Base-by-base conservation (phyloP, 2,797 vertebrate genomes). In the Odontamblyopus lacepedii region DNA sequence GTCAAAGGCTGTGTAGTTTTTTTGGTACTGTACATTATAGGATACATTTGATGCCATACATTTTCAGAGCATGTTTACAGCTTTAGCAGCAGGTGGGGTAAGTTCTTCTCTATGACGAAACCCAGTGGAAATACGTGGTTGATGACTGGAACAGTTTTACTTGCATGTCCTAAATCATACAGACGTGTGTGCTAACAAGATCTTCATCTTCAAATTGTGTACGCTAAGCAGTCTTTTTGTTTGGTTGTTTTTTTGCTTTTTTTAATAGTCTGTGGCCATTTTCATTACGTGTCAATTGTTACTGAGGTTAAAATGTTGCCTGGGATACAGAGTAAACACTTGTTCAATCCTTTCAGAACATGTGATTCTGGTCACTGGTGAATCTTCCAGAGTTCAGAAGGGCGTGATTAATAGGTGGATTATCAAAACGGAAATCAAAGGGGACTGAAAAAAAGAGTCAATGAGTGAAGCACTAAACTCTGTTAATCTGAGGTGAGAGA, bases 121-220 rank as follows among this genome's bases (percentile, higher is more conserved):
- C 32, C 61, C 32, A 35, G 61, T 63, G 61, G 61, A 63, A 63
- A 63, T 63, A 38, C 12, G 8, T n/a, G 18, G 18, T 63, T 63
- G 30, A 12, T 63, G 61, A 63, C 38, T 63, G 61, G 60, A 62
- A n/a, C 30, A n/a, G 61, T 38, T 63, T 61, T 63, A 38, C 18
- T 38, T 63, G 16, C 32, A 63, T 38, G 61, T 63, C 19, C 61
- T 63, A 35, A 63, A 63, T 63, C 61, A 63, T n/a, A 63, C 30
- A 63, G 32, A 63, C 38, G 18, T 18, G 59, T 61, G 27, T 18
- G 27, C 27, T 18, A 32, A 63, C 32, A 38, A 38, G 19, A 63
- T 32, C 23, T 23, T 23, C 7, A 7, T 30, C 16, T 63, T 38
- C 61, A 35, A n/a, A 19, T 38, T 35, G 30, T 62, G 60, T 32